Evolutionary conservation across 2,113 vertebrate species (phyloP).

Genomic region (Sterrhoptilus dennistouni): DNA sequence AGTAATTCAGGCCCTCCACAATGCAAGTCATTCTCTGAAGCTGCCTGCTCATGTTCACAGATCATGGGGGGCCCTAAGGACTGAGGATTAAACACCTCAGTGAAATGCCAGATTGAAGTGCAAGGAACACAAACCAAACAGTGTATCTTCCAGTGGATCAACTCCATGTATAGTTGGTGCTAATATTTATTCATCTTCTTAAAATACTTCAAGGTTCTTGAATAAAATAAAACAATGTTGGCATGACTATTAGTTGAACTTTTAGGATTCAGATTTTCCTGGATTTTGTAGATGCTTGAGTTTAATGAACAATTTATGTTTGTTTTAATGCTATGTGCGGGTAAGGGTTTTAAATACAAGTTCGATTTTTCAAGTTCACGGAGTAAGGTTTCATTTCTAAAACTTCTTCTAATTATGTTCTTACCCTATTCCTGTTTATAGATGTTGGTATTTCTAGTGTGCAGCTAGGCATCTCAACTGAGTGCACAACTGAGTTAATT

Average conservation of each 20-base stretch:
- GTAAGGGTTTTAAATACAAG: not conserved
- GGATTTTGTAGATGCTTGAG: not conserved
- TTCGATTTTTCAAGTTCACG: not conserved
- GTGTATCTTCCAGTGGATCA: not conserved
- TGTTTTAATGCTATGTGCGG: not conserved
- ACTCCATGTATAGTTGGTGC: not conserved
- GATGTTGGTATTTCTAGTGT: not conserved
- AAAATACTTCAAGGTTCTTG: not conserved
- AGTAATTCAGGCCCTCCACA: accelerated
- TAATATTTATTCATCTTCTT: not conserved
- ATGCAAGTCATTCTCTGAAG: not conserved
- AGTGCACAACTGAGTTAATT: not conserved
- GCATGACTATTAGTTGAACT: not conserved
- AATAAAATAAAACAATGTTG: not conserved
- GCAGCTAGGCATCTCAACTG: no score
- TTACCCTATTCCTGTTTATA: not conserved
- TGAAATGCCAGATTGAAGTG: not conserved
- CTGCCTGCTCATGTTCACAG: not conserved
- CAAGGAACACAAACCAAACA: not conserved
- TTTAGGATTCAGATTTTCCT: not conserved
- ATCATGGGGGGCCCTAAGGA: not conserved
- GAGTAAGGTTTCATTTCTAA: not conserved
- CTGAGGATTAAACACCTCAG: not conserved
- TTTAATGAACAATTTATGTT: not conserved
- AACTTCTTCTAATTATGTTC: not conserved